These are phyloP conservation scores for Camarhynchus parvulus DNA, from an alignment of 2,113 vertebrate species.

Conservation along the genomic window DNA sequence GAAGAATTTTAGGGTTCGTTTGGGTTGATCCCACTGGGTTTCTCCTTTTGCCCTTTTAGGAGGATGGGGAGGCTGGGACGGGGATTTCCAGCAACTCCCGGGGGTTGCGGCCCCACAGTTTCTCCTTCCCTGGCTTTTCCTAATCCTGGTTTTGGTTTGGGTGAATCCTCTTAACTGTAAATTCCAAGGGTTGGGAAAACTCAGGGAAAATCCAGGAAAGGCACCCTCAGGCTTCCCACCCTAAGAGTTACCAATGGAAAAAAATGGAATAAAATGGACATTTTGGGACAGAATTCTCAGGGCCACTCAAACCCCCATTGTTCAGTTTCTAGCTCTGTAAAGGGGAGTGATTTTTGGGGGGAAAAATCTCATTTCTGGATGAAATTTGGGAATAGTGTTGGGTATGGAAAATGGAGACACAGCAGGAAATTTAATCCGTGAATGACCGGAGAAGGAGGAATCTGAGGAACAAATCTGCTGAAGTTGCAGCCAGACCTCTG, in stretches of 20 bases:
- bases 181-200: neutral
- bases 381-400: neutral
- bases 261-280: neutral
- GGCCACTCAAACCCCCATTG: neutral
- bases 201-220: neutral
- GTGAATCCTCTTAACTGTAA: neutral
- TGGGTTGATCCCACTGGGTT: fast-evolving
- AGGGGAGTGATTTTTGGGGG: neutral
- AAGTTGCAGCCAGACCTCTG: neutral
- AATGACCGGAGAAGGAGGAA: neutral
- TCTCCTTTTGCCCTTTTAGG: neutral
- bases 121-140: neutral
- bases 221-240: neutral
- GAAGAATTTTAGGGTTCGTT: neutral
- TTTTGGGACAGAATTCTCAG: neutral
- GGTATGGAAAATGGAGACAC: neutral
- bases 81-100: neutral
- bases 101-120: neutral
- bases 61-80: neutral
- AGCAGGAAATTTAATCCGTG: neutral
- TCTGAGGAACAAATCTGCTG: neutral
- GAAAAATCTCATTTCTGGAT: neutral
- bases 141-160: neutral
- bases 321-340: neutral
- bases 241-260: fast-evolving